phyloP scores from a whole-genome alignment of 1,140 invertebrate species.

The Cydia fagiglandana region DNA sequence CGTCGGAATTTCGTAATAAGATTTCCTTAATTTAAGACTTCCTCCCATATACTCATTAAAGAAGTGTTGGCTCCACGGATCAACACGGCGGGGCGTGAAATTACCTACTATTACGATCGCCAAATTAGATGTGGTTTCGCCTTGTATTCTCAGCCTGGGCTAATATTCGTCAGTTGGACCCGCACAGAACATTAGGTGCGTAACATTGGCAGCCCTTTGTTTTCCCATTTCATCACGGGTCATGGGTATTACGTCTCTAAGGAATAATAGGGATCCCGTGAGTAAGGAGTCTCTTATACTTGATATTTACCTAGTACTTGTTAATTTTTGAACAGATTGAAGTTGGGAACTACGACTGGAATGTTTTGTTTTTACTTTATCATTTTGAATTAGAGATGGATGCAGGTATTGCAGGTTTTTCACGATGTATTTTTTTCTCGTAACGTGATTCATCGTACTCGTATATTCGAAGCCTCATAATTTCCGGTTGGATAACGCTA shows the following conservation, averaged over 20 bases:
- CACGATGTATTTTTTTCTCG: too few relatives aligned
- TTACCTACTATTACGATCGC: constrained; percentile 28
- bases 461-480: too few relatives aligned
- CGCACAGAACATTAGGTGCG: constrained; percentile 18
- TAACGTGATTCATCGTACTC: too few relatives aligned
- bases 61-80: constrained; percentile 37
- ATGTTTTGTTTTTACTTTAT: too few relatives aligned
- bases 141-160: constrained; percentile 21
- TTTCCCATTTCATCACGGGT: constrained; percentile 3
- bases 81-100: constrained; percentile 35
- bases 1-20: constrained; percentile 75
- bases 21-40: constrained; percentile 74
- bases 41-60: constrained; percentile 44
- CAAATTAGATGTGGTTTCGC: constrained; percentile 25
- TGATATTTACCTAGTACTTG: too few relatives aligned
- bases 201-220: neutral
- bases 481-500: too few relatives aligned
- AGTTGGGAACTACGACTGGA: too few relatives aligned
- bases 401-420: too few relatives aligned
- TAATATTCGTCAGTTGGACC: constrained; percentile 19
- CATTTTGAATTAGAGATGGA: too few relatives aligned
- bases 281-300: too few relatives aligned
- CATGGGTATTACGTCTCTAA: neutral
- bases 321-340: too few relatives aligned
- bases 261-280: neutral